Evolutionary conservation across 1,140 invertebrate genomes (phyloP), one percentile per base, ranked within the genome.

Genomic region (Drosophila pruinosa): DNA sequence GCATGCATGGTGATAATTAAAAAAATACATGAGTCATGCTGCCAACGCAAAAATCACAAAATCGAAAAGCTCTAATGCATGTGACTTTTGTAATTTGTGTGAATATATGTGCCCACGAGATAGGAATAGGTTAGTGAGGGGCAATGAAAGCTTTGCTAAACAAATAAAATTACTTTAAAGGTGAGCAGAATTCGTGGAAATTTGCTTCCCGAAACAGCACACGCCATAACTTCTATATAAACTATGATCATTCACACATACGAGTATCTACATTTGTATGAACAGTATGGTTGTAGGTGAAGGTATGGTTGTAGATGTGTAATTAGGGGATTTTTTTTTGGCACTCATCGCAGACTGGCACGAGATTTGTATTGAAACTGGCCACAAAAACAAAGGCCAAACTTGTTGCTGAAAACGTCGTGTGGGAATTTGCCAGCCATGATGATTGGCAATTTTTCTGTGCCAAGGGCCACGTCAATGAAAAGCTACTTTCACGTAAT

Each of bases 11-110:
- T 38, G 73, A 62, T 64, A 24, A 12, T 70, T 48, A 59, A 34
- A 77, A 64, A 82, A 88, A 78, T 15, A 22, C 78, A 78, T 88
- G 82, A 88, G 82, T 88, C 82, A 88, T 54, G 78, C 63, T 88
- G 78, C 80, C 64, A 68, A 63, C 54, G 48, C 48, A 64, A 72
- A 79, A 81, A 71, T 58, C 57, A 43, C 58, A 61, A 62, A 79
- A 74, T 43, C 53, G 45, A 38, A 58, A 69, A 79, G 67, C 68
- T 62, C 31, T 41, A 24, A 19, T 53, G 36, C 78, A 74, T 88
- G 82, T 88, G 82, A 88, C 71, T 67, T 68, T 56, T 72, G 82
- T 88, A 78, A 73, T 72, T 14, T 17, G 58, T 52, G 10, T 43
- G 17, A 36, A 17, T 43, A 36, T 28, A 15, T 52, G 36, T 54